Percentiles rank a stretch among this genome's conserved stretches.
Conservation (phyloP, 2,113 vertebrate genomes). For the Tetraodon nigroviridis region DNA sequence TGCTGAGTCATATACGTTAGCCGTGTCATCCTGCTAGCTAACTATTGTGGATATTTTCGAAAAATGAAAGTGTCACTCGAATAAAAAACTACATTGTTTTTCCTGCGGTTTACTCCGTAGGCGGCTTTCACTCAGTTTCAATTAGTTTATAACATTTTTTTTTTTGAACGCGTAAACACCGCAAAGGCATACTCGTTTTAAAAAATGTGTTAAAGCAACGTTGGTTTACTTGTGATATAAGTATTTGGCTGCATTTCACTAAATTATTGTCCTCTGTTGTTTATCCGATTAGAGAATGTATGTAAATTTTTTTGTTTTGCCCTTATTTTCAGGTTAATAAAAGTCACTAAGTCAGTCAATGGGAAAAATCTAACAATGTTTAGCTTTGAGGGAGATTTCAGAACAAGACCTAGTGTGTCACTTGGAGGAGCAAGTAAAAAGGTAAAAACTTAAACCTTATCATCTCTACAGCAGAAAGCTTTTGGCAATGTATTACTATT, state of each 20-base stretch:
- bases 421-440: slow-evolving; percentile 96
- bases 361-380: slow-evolving; percentile 92
- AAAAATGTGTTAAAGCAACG: too few relatives aligned
- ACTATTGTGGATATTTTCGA: slow-evolving; percentile 49
- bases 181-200: not conserved
- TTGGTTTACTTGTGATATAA: too few relatives aligned
- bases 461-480: not conserved
- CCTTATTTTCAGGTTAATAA: slow-evolving; percentile 41
- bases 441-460: slow-evolving; percentile 63
- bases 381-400: slow-evolving; percentile 98
- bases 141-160: too few relatives aligned
- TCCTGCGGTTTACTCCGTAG: not conserved
- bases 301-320: not conserved
- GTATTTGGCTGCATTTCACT: too few relatives aligned
- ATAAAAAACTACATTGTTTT: not conserved
- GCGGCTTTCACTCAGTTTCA: not conserved
- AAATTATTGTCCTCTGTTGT: too few relatives aligned
- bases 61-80: slow-evolving; percentile 23
- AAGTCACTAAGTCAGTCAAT: slow-evolving; percentile 68
- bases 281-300: not conserved
- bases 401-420: slow-evolving; percentile 95
- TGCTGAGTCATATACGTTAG: slow-evolving; percentile 77
- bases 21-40: slow-evolving; percentile 54
- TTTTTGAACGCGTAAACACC: not conserved
- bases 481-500: too few relatives aligned